These are phyloP conservation scores for Epinotia nisella DNA, from an alignment of 2,888 invertebrate genomes.

Conservation along the genomic window DNA sequence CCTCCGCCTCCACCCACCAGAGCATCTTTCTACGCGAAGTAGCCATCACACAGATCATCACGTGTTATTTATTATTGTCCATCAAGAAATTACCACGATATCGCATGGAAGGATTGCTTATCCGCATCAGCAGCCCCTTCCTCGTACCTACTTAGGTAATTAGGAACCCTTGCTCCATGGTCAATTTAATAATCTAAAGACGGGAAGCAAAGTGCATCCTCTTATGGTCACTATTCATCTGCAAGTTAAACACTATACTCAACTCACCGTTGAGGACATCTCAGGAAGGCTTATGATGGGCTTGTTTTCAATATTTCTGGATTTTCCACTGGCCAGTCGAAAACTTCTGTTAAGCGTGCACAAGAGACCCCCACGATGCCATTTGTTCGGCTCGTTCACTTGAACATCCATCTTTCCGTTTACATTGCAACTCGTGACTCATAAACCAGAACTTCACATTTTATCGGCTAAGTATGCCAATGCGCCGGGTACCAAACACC, in stretches of 20 bases:
- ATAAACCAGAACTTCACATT: constrained; percentile 66
- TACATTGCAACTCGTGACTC: constrained; percentile 77
- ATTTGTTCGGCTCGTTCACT: constrained; percentile 72
- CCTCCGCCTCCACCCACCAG: constrained; percentile 21
- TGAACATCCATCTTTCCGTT: constrained; percentile 78
- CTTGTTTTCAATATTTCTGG: constrained; percentile 67
- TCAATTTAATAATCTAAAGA: neutral
- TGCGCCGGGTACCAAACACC: constrained; percentile 60
- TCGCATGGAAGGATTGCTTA: neutral
- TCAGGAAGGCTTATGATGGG: constrained; percentile 64
- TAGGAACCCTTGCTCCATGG: neutral
- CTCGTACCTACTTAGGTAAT: too few relatives aligned
- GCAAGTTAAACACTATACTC: constrained; percentile 43
- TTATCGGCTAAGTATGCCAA: constrained; percentile 65
- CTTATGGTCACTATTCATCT: neutral
- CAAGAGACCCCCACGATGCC: constrained; percentile 79
- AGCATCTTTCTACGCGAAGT: neutral
- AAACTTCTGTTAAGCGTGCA: constrained; percentile 79
- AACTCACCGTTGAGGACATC: constrained; percentile 59
- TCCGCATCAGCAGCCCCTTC: neutral
- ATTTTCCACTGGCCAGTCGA: constrained; percentile 70
- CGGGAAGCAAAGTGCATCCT: neutral
- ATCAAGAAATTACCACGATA: constrained; percentile 1
- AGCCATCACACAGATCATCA: constrained; percentile 1
- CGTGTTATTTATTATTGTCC: constrained; percentile 13